Evolutionary conservation across 2,888 invertebrate genomes (phyloP), one percentile per base, ranked within the genome.

Genomic region (Hypomecis punctinalis): DNA sequence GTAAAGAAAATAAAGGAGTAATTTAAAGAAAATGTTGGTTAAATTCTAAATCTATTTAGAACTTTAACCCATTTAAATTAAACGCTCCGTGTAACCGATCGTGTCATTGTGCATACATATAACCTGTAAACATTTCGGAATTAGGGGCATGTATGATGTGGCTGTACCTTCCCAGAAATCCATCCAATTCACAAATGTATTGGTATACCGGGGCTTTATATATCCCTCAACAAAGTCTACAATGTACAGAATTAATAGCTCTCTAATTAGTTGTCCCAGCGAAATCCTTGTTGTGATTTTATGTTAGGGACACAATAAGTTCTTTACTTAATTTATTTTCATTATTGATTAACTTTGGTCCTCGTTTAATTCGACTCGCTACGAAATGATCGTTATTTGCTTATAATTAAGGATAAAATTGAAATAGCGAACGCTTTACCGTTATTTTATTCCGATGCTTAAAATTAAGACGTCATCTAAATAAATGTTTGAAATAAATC

Each of bases 401-500:
- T 75, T 69, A 62, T 68, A 69, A 71, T 80, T 81, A 81, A 76
- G 80, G 80, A 79, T 79, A 74, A 79, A 81, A 81, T 45, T 82
- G 69, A 77, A 83, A 79, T 75, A 74, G 71, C 74, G 71, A 68
- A 67, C 71, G 69, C 70, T 51, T 37, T 62, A 61, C 68, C 74
- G 68, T 79, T 82, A 81, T 84, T 85, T 82, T 82, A 85, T 83
- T 83, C 76, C 76, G 68, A 71, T 77, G 74, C 77, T 78, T 77
- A 70, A 82, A 79, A 79, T 76, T 76, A 75, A 76, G 79, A 76
- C 74, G 79, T 79, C 81, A 80, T 84, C 82, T 81, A 81, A 86
- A 86, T 82, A 85, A 84, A 86, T 84, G 83, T 87, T 83, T 81
- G 77, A 76, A 79, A 79, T 73, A 76, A 82, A 78, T 76, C 80